Evolutionary conservation across 1,140 invertebrate genomes (phyloP), one percentile per base, ranked within the genome.

Genomic region (Cyphomyrmex costatus): DNA sequence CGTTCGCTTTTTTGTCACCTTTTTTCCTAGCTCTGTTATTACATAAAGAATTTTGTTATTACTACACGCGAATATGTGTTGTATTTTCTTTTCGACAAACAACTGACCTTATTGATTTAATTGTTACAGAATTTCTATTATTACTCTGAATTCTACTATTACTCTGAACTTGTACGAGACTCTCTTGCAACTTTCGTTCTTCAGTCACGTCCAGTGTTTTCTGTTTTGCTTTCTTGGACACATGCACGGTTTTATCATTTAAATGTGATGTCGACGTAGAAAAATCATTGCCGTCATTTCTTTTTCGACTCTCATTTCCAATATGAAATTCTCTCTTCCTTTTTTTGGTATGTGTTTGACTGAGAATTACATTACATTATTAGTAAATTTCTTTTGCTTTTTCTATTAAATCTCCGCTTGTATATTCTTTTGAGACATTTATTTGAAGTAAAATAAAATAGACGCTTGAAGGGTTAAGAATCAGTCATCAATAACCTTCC

Each of bases 271-370:
- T 10, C 16, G 27, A 19, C 0, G 27, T 88, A 27, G 66, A 24
- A 14, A 88, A 79, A 3, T 84, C 30, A 14, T 27, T 65, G 42
- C 61, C 42, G 2, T 58, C 21, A 7, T 10, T 14, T 2, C 74
- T 68, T 3, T 53, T 36, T 6, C 19, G 33, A 24, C 30, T 33
- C 6, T 56, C 14, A 49, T 60, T 73, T 58, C 12, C 61, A 30
- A 73, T 86, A 53, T 85, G 36, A 14, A 70, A 68, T 30, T 93
- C 84, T 70, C 88, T 88, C 82, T 93, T 95, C 42, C 92, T 89
- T 85, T 95, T 95, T 53, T 84, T 89, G 3, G 86, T 91, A 0
- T 73, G 79, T 88, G 93, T 92, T 79, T 92, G 73, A 77, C 84
- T 60, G 19, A 94, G 78, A 7, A 86, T 27, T 7, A 71, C 21